phyloP scores from a whole-genome alignment of 1,140 invertebrate genomes.

The Eciton burchellii region DNA sequence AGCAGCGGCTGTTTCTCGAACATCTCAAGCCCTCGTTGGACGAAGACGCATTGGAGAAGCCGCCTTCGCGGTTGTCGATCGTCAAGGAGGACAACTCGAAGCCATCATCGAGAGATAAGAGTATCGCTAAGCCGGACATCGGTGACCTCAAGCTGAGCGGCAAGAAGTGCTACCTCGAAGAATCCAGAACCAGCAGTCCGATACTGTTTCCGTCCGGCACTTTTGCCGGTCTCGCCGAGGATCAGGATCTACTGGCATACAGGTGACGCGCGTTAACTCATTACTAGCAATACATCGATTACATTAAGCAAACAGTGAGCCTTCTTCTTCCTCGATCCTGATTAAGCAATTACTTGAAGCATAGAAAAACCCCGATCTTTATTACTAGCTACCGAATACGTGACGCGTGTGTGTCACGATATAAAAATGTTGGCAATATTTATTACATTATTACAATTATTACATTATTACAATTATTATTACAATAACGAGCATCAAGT shows the following conservation, averaged over 20 bases:
- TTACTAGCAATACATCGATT: too few species aligned
- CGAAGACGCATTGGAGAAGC: constrained; percentile 76
- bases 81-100: constrained; percentile 22
- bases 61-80: constrained; percentile 29
- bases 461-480: too few species aligned
- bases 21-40: constrained; percentile 85
- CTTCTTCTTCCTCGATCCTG: too few species aligned
- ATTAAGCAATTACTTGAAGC: too few species aligned
- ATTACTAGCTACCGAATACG: too few species aligned
- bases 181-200: constrained; percentile 78
- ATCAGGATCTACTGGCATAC: constrained; percentile 81
- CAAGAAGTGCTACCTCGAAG: constrained; percentile 81
- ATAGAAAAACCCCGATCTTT: too few species aligned
- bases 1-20: constrained; percentile 87
- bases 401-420: too few species aligned
- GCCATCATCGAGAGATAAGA: constrained; percentile 12
- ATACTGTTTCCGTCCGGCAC: constrained; percentile 74
- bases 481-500: too few species aligned
- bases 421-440: too few species aligned
- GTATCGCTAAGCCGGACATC: constrained; percentile 12
- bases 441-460: too few species aligned
- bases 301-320: too few species aligned
- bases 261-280: too few species aligned
- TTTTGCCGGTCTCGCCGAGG: constrained; percentile 78
- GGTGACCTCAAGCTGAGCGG: constrained; percentile 79